A percentile compares a stretch with the other conserved stretches of the same genome.
Conservation (phyloP, 2,888 invertebrate species). For the Cantharis lateralis region DNA sequence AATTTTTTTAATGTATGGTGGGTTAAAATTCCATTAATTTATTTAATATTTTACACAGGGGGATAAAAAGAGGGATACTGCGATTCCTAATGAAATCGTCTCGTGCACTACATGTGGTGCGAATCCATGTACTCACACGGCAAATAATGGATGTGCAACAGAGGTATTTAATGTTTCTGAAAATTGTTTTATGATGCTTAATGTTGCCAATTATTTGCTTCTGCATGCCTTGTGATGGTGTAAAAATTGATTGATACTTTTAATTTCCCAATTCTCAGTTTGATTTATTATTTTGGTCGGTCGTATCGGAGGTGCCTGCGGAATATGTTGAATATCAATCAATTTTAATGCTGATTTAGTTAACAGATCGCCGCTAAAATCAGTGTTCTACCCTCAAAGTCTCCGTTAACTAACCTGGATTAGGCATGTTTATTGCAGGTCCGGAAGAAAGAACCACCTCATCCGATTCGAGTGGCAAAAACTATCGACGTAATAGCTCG, state of each 20-base stretch:
- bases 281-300: neutral
- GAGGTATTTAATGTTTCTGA: conserved; percentile 67
- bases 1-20: conserved; percentile 8
- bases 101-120: conserved; percentile 82
- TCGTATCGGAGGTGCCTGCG: neutral
- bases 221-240: neutral
- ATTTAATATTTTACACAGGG: conserved; percentile 60
- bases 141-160: conserved; percentile 85
- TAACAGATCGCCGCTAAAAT: conserved; percentile 19
- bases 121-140: conserved; percentile 83
- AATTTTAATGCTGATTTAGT: neutral
- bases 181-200: neutral
- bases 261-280: neutral
- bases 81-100: conserved; percentile 78
- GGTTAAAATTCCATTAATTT: neutral
- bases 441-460: conserved; percentile 89
- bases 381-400: conserved; percentile 23
- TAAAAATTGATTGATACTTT: neutral
- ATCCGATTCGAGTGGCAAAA: conserved; percentile 91
- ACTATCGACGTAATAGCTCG: conserved; percentile 93
- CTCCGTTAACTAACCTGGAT: conserved; percentile 48
- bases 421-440: conserved; percentile 85
- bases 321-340: neutral
- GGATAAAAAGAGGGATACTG: conserved; percentile 83
- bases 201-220: conserved; percentile 4